Evolutionary conservation across 2,797 vertebrate species (phyloP), one percentile per base, ranked within the genome.

Genomic region (Pelobates cultripes): DNA sequence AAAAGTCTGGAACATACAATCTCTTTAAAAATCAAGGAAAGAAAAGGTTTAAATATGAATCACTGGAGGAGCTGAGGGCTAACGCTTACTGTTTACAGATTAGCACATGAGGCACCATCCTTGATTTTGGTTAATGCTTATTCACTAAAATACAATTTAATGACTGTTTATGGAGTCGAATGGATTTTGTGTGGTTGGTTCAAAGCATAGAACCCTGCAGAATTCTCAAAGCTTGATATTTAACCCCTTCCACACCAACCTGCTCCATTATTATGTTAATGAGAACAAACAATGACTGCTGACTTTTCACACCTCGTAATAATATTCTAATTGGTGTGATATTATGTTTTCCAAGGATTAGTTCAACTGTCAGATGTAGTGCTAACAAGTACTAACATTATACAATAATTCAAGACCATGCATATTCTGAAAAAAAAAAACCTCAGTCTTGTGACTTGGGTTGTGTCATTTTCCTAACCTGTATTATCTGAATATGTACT

Each of bases 61-160:
- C n/a, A n/a, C 41, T 43, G 44, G 7, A 55, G 10, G 53, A 43
- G 4, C 64, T 63, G 43, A 66, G 77, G 45, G 63, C 69, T 6
- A 77, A 72, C 57, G 63, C 69, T 55, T 42, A 9, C 60, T 57
- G 5, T 64, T 76, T 71, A 14, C 41, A 41, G 45, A 80, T 68
- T 44, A 51, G 47, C 44, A 57, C 45, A 4, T 14, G 9, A 73
- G 75, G 75, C 71, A 79, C 77, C 66, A 79, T 45, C 43, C n/a
- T 15, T 66, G 66, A 67, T 82, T 77, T 78, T 44, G 12, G 8
- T 13, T 82, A 60, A 73, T 60, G 51, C 75, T 42, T 7, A 9
- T 68, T 44, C 2, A 51, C 64, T 78, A 51, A 72, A 77, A 60
- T 47, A 82, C 69, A 51, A 78, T 70, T 77, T 77, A 82, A 82